A percentile compares a stretch with the other conserved stretches of the same genome.
phyloP scores from a whole-genome alignment of 1,140 invertebrate species.

The Acyrthosiphon pisum region DNA sequence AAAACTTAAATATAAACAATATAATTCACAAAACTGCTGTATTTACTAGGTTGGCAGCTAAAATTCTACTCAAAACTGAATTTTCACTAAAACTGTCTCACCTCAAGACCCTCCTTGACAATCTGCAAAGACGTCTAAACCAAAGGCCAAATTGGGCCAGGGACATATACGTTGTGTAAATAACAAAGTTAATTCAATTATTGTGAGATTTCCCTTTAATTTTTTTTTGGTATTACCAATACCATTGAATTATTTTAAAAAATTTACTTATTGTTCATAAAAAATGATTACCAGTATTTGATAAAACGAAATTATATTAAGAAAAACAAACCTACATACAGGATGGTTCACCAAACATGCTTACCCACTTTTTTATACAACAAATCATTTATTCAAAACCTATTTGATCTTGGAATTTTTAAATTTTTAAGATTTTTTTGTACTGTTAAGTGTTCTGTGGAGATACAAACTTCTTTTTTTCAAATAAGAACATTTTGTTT shows the following conservation, averaged over 20 bases:
- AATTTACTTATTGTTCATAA: not conserved
- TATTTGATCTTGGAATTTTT: too few relatives aligned
- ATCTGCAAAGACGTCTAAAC: too few relatives aligned
- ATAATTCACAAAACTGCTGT: not conserved
- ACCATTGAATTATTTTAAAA: not conserved
- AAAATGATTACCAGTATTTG: not conserved
- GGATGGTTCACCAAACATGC: too few relatives aligned
- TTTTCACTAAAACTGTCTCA: not conserved
- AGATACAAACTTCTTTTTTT: too few relatives aligned
- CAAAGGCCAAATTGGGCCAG: too few relatives aligned
- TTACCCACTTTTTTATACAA: too few relatives aligned
- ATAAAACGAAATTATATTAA: not conserved
- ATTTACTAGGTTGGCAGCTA: not conserved
- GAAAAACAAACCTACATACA: not conserved
- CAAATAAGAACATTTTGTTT: too few relatives aligned
- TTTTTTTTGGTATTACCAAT: not conserved
- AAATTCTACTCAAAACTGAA: not conserved
- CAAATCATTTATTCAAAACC: too few relatives aligned
- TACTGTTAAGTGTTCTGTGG: too few relatives aligned
- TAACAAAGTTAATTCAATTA: not conserved
- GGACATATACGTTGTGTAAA: not conserved
- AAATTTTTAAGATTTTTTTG: too few relatives aligned
- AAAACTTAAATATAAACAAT: not conserved
- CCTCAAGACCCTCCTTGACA: not conserved
- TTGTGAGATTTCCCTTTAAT: not conserved